Base-by-base conservation (phyloP, 2,888 invertebrate species). In the Sinelater perroti region DNA sequence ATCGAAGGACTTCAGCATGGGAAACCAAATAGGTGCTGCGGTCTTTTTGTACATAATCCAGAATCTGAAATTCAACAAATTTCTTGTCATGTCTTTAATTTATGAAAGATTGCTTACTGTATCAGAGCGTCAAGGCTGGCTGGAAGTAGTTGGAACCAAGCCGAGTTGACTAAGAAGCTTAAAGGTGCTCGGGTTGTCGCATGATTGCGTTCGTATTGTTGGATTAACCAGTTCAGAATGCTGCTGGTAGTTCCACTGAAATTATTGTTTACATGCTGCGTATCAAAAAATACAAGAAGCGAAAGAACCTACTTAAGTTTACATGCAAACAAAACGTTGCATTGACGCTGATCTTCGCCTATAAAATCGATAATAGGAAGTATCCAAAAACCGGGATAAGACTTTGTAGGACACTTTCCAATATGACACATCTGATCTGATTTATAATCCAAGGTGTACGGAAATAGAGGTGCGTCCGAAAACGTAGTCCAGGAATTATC, bases 401-500 rank as follows among this genome's bases (percentile, higher is more conserved):
- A 77, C 1, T 82, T 81, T 1, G 73, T 77, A 0, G 87, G 87
- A 68, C 88, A 88, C 0, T 81, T 80, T 0, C 76, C 79, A 8
- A 83, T 78, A 4, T 75, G 67, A 54, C 87, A 87, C 55, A 84
- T 82, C 70, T 87, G 84, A 10, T 62, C 79, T 0, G 82, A 81
- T 0, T 72, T 70, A 63, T 83, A 86, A 68, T 90, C 85, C 50
- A 88, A 71, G 1, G 88, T 88, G 72, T 89, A 90, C 0, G 90
- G 90, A 84, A 86, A 89, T 1, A 86, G 71, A 11, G 81, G 82
- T 18, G 81, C 81, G 49, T 78, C 63, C 0, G 63, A 63, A 13
- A 75, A 72, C 0, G 86, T 83, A 0, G 85, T 81, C 85, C 88
- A 84, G 1, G 86, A 83, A 52, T 81, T 81, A 68, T 90, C 89